A percentile compares a stretch with the other conserved stretches of the same genome.
phyloP scores from a whole-genome alignment of 1,140 invertebrate species.

The Drosophila erecta region DNA sequence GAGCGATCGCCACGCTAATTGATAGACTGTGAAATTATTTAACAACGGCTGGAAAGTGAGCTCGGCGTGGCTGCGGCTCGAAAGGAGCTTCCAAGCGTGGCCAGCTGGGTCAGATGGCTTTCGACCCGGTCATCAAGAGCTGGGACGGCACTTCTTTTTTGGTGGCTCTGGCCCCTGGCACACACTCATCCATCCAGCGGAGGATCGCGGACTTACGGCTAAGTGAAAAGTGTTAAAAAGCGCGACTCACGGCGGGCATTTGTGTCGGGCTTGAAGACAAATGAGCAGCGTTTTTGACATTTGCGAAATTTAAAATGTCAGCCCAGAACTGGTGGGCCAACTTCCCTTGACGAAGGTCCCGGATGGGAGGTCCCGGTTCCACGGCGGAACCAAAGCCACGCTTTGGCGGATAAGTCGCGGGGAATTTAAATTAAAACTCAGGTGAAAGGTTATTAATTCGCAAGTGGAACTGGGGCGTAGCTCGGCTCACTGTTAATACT shows the following conservation, averaged over 20 bases:
- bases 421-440: conserved; percentile 79
- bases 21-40: conserved; percentile 82
- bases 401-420: conserved; percentile 51
- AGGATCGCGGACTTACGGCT: conserved; percentile 30
- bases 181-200: conserved; percentile 15
- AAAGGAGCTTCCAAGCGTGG: conserved; percentile 37
- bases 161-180: conserved; percentile 48
- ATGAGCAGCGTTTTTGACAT: conserved; percentile 76
- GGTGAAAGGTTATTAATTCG: conserved; percentile 82
- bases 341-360: conserved; percentile 69
- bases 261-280: conserved; percentile 69
- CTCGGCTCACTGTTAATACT: conserved; percentile 38
- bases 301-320: conserved; percentile 83
- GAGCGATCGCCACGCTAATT: conserved; percentile 69
- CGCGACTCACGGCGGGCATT: conserved; percentile 54
- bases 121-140: conserved; percentile 43
- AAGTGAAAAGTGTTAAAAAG: conserved; percentile 83
- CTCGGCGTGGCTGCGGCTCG: conserved; percentile 5
- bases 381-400: conserved; percentile 25
- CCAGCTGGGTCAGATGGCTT: conserved; percentile 39
- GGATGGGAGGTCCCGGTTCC: conserved; percentile 32
- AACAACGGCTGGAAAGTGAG: conserved; percentile 58
- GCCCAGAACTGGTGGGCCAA: conserved; percentile 24
- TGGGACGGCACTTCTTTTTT: conserved; percentile 60
- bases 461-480: conserved; percentile 69